Evolutionary conservation across 2,797 vertebrate species (phyloP).

Genomic region (Lepus oiostolus): DNA sequence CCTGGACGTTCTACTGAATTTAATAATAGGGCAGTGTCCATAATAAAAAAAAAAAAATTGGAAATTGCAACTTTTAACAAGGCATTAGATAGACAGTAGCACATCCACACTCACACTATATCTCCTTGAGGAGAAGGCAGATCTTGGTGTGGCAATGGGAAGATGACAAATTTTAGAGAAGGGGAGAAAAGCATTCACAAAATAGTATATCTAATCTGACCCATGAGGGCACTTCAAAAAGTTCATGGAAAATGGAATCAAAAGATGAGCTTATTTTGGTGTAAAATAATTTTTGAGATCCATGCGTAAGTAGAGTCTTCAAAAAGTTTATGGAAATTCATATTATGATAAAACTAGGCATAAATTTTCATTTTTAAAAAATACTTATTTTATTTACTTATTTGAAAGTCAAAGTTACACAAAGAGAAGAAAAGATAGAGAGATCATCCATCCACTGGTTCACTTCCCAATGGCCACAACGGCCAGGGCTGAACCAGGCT

Average conservation of each 20-base stretch:
- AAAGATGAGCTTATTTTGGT: too few species aligned
- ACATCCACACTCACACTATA: background rate
- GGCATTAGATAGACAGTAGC: constrained; percentile 45
- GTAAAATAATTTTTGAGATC: too few species aligned
- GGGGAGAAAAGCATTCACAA: background rate
- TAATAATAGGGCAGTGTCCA: constrained; percentile 9
- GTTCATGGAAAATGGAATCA: too few species aligned
- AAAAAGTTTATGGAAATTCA: too few species aligned
- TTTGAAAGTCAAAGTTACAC: too few species aligned
- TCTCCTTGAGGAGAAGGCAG: constrained; percentile 15
- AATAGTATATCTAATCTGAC: constrained; percentile 26
- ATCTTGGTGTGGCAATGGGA: constrained; percentile 33
- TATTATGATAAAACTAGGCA: background rate
- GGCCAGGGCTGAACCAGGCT: too few species aligned
- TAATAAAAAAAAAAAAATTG: background rate
- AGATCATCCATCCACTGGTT: too few species aligned
- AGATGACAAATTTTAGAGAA: constrained; percentile 29
- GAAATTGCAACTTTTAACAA: constrained; percentile 39
- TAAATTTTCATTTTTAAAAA: background rate
- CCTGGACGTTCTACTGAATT: constrained; percentile 44
- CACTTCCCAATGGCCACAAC: too few species aligned
- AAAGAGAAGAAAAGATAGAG: too few species aligned
- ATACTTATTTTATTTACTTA: too few species aligned
- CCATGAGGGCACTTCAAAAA: background rate
- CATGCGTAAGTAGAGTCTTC: too few species aligned